Base-by-base conservation (phyloP, 2,888 invertebrate species). In the Drosophila yooni region DNA sequence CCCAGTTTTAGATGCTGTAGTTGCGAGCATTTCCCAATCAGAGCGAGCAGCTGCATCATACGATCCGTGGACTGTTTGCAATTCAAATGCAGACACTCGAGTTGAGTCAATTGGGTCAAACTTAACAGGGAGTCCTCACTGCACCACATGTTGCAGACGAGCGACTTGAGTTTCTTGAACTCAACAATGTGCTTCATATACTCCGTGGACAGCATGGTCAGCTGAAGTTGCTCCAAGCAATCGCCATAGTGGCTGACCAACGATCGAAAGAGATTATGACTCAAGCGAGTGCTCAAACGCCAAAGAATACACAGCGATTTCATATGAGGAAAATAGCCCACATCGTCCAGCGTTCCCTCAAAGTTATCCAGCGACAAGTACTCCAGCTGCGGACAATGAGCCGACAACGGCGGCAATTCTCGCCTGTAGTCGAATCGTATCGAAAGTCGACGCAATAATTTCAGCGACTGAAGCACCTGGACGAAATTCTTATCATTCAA, bases 291-390 rank as follows among this genome's bases (percentile, higher is more conserved):
- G 3, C 46, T 46, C 15, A 73, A 52, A 1, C 76, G 83, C 64
- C 63, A 74, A 33, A 73, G 58, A 31, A 89, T 60, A 7, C 73
- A 66, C 15, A 84, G 43, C 0, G 89, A 81, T 34, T 67, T 70
- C 0, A 84, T 56, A 1, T 61, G 18, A 0, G 61, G 58, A 29
- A 87, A 83, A 0, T 81, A 60, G 0, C 89, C 84, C 15, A 84
- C 1, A 36, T 84, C 79, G 4, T 4, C n/a, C 2, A 70, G 29
- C 8, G 52, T 56, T 3, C 54, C 40, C n/a, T 81, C 64, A 50
- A 89, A 89, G 59, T 83, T 87, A 11, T 89, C 76, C 31, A 84
- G 27, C 11, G 88, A 76, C 15, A 84, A 48, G 21, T 84, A 74
- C 52, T 81, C 76, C 46, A 84, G 31, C 7, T 34, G 51, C 0